phyloP scores from a whole-genome alignment of 2,888 invertebrate genomes.

The Rhagium mordax region DNA sequence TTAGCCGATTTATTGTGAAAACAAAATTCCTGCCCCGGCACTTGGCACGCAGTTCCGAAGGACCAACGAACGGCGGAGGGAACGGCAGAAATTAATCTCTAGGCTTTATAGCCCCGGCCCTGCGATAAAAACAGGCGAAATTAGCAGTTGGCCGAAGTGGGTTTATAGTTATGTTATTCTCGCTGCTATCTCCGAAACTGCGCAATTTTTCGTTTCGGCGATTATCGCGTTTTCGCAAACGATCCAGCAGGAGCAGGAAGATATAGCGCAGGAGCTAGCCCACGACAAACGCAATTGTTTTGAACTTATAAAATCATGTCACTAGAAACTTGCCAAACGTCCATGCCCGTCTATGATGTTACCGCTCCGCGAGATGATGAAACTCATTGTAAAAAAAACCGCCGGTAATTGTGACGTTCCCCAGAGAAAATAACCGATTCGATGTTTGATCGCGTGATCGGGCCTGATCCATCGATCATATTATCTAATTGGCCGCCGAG shows the following conservation, averaged over 20 bases:
- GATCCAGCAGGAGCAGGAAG: too few species aligned
- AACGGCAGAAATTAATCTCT: slow-evolving; percentile 34
- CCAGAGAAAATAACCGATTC: background rate
- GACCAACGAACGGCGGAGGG: background rate
- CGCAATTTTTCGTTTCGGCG: slow-evolving; percentile 33
- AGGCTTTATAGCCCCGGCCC: slow-evolving; percentile 32
- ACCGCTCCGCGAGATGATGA: too few species aligned
- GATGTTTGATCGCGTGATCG: slow-evolving; percentile 62
- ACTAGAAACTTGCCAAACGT: too few species aligned
- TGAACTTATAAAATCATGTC: too few species aligned
- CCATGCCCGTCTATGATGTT: too few species aligned
- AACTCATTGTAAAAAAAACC: background rate
- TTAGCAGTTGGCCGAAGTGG: slow-evolving; percentile 41
- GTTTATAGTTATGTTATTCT: slow-evolving; percentile 51
- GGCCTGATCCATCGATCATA: slow-evolving; percentile 65
- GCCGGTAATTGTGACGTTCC: background rate
- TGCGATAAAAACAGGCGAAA: slow-evolving; percentile 49
- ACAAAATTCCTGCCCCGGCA: slow-evolving; percentile 31
- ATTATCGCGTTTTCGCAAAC: too few species aligned
- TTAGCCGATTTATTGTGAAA: slow-evolving; percentile 37
- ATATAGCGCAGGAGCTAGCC: too few species aligned
- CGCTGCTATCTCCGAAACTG: slow-evolving; percentile 39
- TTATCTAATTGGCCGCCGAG: slow-evolving; percentile 67
- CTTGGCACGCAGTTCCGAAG: too few species aligned
- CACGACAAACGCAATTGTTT: too few species aligned